phyloP scores from a whole-genome alignment of 2,888 invertebrate genomes.

The Parnassius smintheus region DNA sequence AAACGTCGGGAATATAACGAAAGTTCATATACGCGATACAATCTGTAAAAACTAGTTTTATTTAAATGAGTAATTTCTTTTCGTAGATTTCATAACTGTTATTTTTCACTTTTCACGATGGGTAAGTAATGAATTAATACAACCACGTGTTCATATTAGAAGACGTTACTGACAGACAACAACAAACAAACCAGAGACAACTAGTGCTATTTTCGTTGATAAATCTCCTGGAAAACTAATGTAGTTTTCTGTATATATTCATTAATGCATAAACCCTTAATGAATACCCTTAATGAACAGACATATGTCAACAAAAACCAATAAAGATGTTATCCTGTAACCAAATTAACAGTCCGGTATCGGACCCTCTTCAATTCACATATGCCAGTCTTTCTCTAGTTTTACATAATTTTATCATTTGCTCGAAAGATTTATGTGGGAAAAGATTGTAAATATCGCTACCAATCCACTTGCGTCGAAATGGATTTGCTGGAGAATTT shows the following conservation, averaged over 20 bases:
- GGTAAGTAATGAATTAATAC: no score
- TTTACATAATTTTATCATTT: slow-evolving; percentile 39
- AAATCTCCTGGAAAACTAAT: slow-evolving; percentile 7
- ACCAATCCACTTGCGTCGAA: neutral
- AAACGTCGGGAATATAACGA: no score
- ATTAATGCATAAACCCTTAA: slow-evolving; percentile 9
- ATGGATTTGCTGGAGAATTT: neutral
- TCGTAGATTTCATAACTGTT: no score
- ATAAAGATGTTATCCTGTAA: slow-evolving; percentile 31
- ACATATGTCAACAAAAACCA: slow-evolving; percentile 27
- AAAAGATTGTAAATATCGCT: neutral
- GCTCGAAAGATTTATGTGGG: slow-evolving; percentile 17
- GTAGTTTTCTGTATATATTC: neutral
- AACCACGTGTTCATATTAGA: no score
- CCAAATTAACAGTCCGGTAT: slow-evolving; percentile 28
- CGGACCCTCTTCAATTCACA: slow-evolving; percentile 46
- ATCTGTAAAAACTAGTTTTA: no score
- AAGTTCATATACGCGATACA: no score
- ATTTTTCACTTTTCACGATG: no score
- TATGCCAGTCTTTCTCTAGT: slow-evolving; percentile 34
- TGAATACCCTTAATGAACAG: no score
- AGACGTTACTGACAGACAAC: no score
- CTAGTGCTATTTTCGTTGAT: no score
- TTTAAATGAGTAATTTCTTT: no score
- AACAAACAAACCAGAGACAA: no score